Evolutionary conservation across 2,113 vertebrate genomes (phyloP).

Genomic region (Leptodactylus fuscus): DNA sequence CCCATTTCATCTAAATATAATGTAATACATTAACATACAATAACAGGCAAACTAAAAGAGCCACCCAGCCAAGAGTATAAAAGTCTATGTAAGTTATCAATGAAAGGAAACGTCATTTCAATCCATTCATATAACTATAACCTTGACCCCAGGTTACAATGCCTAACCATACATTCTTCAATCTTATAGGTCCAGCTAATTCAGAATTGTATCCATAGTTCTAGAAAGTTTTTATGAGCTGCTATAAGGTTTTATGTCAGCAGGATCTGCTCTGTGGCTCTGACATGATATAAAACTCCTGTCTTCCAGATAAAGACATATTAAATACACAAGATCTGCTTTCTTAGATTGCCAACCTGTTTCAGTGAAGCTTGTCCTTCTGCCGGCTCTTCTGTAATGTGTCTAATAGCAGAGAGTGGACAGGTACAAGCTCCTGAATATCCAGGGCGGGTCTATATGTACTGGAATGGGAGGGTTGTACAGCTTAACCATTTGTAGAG

Average conservation of each 20-base stretch:
- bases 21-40: background rate
- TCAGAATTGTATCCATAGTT: background rate
- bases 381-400: slow-evolving; percentile 36
- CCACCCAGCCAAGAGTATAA: background rate
- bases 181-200: background rate
- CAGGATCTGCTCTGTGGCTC: background rate
- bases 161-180: background rate
- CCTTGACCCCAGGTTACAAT: background rate
- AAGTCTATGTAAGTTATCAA: background rate
- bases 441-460: slow-evolving; percentile 25
- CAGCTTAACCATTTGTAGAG: slow-evolving; percentile 32
- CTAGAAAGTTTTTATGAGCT: background rate
- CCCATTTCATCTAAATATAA: background rate
- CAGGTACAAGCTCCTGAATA: slow-evolving; percentile 49
- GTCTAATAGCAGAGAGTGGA: slow-evolving; percentile 41
- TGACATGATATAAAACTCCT: background rate
- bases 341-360: slow-evolving; percentile 3
- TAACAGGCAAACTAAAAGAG: background rate
- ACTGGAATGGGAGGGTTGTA: slow-evolving; percentile 20
- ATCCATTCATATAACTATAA: background rate
- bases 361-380: slow-evolving; percentile 29
- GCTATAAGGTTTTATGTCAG: background rate
- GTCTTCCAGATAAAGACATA: background rate
- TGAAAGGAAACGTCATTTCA: background rate
- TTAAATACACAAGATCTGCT: background rate